Conservation (phyloP, 2,888 invertebrate genomes). For the Acanthosepion lycidas region DNA sequence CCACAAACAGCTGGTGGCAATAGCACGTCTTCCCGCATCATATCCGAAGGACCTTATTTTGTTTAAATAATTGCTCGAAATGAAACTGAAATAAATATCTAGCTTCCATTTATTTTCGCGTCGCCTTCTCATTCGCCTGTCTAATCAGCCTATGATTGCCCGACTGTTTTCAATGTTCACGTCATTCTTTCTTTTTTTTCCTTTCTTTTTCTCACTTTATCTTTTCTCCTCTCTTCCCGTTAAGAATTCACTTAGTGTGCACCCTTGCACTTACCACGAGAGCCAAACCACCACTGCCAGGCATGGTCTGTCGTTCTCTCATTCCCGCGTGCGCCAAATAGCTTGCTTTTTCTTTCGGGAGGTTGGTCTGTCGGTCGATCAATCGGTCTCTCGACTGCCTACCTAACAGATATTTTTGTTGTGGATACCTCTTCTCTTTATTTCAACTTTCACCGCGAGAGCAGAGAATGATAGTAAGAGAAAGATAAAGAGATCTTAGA, state of each 20-base stretch:
- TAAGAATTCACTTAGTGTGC: neutral
- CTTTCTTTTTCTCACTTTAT: neutral
- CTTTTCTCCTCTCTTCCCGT: neutral
- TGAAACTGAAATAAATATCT: conserved; percentile 47
- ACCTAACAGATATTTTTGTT: too few relatives aligned
- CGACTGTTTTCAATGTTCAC: neutral
- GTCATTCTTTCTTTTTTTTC: neutral
- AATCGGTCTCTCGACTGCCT: neutral
- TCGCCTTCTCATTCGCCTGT: conserved; percentile 22
- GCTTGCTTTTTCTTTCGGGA: neutral
- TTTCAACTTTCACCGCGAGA: too few relatives aligned
- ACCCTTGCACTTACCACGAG: neutral
- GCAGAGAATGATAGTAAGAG: neutral
- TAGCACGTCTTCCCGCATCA: neutral
- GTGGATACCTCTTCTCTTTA: too few relatives aligned
- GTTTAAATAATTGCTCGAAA: conserved; percentile 45
- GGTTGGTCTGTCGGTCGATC: neutral
- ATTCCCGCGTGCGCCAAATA: neutral
- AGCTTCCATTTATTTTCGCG: conserved; percentile 38
- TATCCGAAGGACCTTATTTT: conserved; percentile 38
- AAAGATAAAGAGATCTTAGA: neutral
- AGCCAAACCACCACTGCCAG: neutral
- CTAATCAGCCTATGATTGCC: conserved; percentile 33
- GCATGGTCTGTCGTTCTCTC: neutral
- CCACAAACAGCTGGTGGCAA: neutral